These are phyloP conservation scores for Poeciliopsis retropinna DNA, from an alignment of 2,113 vertebrate species.

Conservation along the genomic window DNA sequence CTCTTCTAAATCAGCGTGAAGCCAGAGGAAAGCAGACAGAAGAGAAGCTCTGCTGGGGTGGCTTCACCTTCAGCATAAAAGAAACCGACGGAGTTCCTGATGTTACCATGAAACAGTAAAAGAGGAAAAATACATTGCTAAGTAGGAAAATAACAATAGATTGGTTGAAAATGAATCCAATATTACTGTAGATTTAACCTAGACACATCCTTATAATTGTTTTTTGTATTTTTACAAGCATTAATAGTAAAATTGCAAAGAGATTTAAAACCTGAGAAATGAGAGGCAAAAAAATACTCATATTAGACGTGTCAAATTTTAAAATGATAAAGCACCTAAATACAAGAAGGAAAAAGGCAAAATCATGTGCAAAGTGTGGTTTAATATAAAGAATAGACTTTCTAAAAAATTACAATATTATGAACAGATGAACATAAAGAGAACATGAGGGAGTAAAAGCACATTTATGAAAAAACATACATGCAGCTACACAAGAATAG, in stretches of 20 bases:
- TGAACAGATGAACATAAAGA: too few species aligned
- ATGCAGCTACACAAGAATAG: too few species aligned
- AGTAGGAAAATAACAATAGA: neutral
- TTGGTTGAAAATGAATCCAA: neutral
- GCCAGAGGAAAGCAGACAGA: constrained; percentile 12
- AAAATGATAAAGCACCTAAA: neutral
- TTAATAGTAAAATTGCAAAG: too few species aligned
- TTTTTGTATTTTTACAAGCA: too few species aligned
- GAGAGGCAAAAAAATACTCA: neutral
- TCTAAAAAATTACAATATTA: too few species aligned
- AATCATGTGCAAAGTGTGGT: neutral
- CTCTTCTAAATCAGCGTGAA: constrained; percentile 31
- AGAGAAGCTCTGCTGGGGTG: neutral
- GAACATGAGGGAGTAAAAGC: too few species aligned
- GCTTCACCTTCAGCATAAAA: constrained; percentile 28
- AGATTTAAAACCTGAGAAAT: neutral
- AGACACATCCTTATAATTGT: neutral
- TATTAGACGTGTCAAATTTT: neutral
- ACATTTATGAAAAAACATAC: too few species aligned
- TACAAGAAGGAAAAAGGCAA: neutral
- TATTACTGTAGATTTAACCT: neutral
- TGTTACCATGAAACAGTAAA: neutral
- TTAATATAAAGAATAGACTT: neutral
- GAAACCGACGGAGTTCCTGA: neutral
- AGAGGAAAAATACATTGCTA: neutral